Evolutionary conservation across 2,113 vertebrate species (phyloP).

Genomic region (Cynocephalus volans): DNA sequence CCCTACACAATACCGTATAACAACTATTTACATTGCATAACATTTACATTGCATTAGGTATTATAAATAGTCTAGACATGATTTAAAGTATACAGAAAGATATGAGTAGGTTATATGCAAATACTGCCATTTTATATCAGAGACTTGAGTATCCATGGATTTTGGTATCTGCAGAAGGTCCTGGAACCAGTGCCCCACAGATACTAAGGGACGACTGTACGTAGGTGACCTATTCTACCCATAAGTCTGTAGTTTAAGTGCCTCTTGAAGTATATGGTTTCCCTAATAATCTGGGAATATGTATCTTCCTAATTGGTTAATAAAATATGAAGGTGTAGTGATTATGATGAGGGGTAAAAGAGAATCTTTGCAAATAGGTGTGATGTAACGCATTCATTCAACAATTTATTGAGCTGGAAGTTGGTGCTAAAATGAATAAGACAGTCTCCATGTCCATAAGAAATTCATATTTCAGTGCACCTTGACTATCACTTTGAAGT

Average conservation of each 20-base stretch:
- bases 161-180: too few relatives aligned
- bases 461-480: neutral
- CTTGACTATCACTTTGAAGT: constrained; percentile 41
- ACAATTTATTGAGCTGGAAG: constrained; percentile 22
- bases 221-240: neutral
- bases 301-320: neutral
- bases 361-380: constrained; percentile 52
- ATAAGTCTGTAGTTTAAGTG: constrained; percentile 27
- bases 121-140: too few relatives aligned
- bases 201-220: neutral
- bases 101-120: too few relatives aligned
- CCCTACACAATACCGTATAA: too few relatives aligned
- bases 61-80: too few relatives aligned
- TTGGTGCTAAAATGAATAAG: constrained; percentile 58
- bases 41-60: too few relatives aligned
- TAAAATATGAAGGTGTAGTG: constrained; percentile 47
- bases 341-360: constrained; percentile 33
- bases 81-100: too few relatives aligned
- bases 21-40: too few relatives aligned
- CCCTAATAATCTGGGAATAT: constrained; percentile 15
- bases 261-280: constrained; percentile 55
- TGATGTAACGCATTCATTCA: constrained; percentile 47
- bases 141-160: too few relatives aligned
- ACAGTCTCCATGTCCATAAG: neutral
- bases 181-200: too few relatives aligned